Evolutionary conservation across 2,888 invertebrate genomes (phyloP).

Genomic region (Drosophila bunnanda): DNA sequence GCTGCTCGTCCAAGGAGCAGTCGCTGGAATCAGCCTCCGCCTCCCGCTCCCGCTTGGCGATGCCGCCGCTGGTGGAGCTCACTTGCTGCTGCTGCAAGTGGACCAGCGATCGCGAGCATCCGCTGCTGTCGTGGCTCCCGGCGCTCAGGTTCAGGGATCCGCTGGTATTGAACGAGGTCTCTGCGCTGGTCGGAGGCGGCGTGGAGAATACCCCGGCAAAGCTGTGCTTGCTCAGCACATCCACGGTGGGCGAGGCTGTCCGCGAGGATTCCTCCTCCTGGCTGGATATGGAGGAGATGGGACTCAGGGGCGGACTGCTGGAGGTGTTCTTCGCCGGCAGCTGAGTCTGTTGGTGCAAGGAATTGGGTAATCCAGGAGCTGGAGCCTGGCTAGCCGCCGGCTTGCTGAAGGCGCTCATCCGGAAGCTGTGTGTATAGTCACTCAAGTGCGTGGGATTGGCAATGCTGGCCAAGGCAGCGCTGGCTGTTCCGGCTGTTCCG

Average conservation of each 20-base stretch:
- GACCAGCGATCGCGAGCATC: conserved; percentile 59
- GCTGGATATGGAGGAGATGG: conserved; percentile 89
- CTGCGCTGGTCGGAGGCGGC: conserved; percentile 87
- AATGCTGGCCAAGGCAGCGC: conserved; percentile 63
- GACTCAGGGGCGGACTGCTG: conserved; percentile 89
- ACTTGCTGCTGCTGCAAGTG: conserved; percentile 82
- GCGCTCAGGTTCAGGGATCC: conserved; percentile 70
- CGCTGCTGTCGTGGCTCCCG: conserved; percentile 85
- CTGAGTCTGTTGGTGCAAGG: conserved; percentile 33
- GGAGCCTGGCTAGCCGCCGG: conserved; percentile 50
- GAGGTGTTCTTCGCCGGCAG: conserved; percentile 53
- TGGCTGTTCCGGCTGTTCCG: conserved; percentile 49
- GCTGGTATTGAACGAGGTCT: conserved; percentile 85
- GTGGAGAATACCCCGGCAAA: conserved; percentile 84
- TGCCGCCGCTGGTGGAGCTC: conserved; percentile 78
- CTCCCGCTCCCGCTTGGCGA: conserved; percentile 41
- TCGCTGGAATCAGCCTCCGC: conserved; percentile 74
- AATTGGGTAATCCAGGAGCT: background rate
- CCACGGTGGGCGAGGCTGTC: conserved; percentile 62
- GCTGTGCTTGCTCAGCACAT: conserved; percentile 63
- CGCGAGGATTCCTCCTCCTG: conserved; percentile 88
- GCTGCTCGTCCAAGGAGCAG: conserved; percentile 76
- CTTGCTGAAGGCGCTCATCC: conserved; percentile 86
- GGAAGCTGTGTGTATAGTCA: conserved; percentile 71
- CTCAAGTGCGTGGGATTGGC: conserved; percentile 73